Conservation (phyloP, 2,888 invertebrate genomes). For the Drosophila robusta region DNA sequence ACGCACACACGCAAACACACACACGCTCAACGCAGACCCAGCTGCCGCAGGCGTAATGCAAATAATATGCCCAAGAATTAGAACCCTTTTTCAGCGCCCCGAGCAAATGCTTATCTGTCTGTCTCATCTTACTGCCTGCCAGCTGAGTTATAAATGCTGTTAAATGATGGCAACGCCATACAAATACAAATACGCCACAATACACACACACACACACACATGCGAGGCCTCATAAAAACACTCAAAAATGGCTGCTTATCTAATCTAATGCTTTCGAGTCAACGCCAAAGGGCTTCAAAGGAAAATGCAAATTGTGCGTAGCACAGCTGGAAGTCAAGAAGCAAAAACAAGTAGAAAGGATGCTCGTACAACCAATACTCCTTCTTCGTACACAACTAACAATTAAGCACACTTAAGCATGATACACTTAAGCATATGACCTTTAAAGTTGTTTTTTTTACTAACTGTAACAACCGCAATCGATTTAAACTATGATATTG, state of each 20-base stretch:
- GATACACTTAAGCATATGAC: too few relatives aligned
- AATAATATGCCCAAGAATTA: slow-evolving; percentile 8
- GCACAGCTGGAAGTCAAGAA: slow-evolving; percentile 20
- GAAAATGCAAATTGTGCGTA: slow-evolving; percentile 24
- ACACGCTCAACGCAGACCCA: neutral
- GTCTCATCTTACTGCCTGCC: slow-evolving; percentile 32
- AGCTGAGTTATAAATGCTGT: slow-evolving; percentile 27
- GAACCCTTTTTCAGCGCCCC: slow-evolving; percentile 34
- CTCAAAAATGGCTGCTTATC: slow-evolving; percentile 46
- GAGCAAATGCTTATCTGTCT: slow-evolving; percentile 40
- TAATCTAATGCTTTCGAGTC: slow-evolving; percentile 23
- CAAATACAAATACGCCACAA: slow-evolving; percentile 10
- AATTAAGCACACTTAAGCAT: too few relatives aligned
- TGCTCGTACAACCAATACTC: too few relatives aligned
- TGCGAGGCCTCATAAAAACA: slow-evolving; percentile 32
- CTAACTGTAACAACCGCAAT: too few relatives aligned
- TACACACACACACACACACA: slow-evolving; percentile 13
- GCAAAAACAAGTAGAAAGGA: neutral
- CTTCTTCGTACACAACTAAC: too few relatives aligned
- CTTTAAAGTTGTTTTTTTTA: too few relatives aligned
- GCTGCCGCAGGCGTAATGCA: slow-evolving; percentile 3
- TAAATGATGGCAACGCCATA: slow-evolving; percentile 37
- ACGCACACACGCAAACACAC: neutral
- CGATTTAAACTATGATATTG: too few relatives aligned
- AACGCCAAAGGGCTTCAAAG: slow-evolving; percentile 26